These are phyloP conservation scores for Pseudobourletiella spinata DNA, from an alignment of 1,140 invertebrate genomes.

Conservation along the genomic window DNA sequence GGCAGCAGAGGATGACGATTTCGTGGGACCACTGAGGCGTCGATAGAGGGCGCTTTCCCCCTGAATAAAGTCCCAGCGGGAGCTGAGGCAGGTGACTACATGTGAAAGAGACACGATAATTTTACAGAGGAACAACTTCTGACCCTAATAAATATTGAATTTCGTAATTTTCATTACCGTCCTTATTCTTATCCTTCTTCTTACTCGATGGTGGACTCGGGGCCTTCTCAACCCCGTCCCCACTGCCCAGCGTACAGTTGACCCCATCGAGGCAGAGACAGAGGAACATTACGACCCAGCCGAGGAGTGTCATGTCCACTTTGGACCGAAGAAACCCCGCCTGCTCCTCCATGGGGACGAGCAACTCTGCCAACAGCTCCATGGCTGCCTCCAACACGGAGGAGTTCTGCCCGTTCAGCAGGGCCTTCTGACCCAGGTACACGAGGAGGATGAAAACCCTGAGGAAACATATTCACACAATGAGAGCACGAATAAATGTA, in stretches of 20 bases:
- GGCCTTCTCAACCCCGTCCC: no score
- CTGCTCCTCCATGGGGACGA: slow-evolving; percentile 39
- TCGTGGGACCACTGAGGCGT: slow-evolving; percentile 8
- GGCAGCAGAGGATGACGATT: neutral
- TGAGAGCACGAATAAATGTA: neutral
- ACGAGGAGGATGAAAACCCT: slow-evolving; percentile 79
- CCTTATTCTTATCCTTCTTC: neutral
- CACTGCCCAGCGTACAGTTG: slow-evolving; percentile 19
- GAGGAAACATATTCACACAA: slow-evolving; percentile 40
- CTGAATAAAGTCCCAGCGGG: slow-evolving; percentile 72
- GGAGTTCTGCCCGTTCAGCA: slow-evolving; percentile 50
- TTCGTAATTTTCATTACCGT: no score
- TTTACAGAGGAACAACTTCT: no score
- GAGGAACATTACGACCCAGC: slow-evolving; percentile 34
- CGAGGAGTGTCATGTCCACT: slow-evolving; percentile 33
- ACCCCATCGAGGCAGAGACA: slow-evolving; percentile 34
- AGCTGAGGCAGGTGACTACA: slow-evolving; percentile 33
- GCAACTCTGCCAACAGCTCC: slow-evolving; percentile 43
- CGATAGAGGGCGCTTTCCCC: slow-evolving; percentile 46
- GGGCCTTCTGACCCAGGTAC: slow-evolving; percentile 72
- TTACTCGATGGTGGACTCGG: neutral
- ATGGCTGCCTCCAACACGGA: slow-evolving; percentile 42
- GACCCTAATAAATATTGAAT: no score
- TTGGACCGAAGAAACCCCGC: slow-evolving; percentile 30
- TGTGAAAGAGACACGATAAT: no score